Evolutionary conservation across 1,140 invertebrate species (phyloP).

Genomic region (Scaptodrosophila lebanonensis): DNA sequence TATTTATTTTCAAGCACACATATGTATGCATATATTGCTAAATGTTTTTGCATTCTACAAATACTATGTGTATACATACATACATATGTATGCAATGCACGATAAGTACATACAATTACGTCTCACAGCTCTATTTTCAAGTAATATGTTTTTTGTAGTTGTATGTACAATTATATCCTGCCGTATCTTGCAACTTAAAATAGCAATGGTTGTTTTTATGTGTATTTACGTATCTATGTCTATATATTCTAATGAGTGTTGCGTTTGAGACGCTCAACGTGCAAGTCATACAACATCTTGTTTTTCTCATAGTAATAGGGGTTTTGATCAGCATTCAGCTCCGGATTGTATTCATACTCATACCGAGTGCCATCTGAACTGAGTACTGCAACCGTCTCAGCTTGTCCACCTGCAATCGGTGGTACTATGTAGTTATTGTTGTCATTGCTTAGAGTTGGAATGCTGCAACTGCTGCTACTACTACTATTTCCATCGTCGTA

Average conservation of each 20-base stretch:
- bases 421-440: slow-evolving; percentile 44
- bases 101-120: too few species aligned
- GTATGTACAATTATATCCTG: too few species aligned
- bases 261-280: slow-evolving; percentile 64
- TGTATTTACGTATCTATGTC: slow-evolving; percentile 4
- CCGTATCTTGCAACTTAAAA: too few species aligned
- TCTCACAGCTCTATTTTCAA: too few species aligned
- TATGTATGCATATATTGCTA: too few species aligned
- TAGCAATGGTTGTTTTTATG: too few species aligned
- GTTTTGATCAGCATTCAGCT: slow-evolving; percentile 61
- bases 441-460: slow-evolving; percentile 39
- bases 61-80: too few species aligned
- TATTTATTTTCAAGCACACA: too few species aligned
- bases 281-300: slow-evolving; percentile 71
- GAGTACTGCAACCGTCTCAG: slow-evolving; percentile 15
- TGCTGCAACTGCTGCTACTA: slow-evolving; percentile 58
- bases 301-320: slow-evolving; percentile 74
- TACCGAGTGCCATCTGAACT: too few species aligned
- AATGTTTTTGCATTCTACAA: too few species aligned
- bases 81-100: too few species aligned
- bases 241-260: slow-evolving; percentile 40
- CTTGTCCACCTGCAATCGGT: slow-evolving; percentile 10
- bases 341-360: slow-evolving; percentile 67
- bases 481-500: slow-evolving; percentile 64
- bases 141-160: too few species aligned